Percentiles rank a stretch among this genome's conserved stretches.
Evolutionary conservation across 1,140 invertebrate species (phyloP).

Genomic region (Aphelinus atriplicis): DNA sequence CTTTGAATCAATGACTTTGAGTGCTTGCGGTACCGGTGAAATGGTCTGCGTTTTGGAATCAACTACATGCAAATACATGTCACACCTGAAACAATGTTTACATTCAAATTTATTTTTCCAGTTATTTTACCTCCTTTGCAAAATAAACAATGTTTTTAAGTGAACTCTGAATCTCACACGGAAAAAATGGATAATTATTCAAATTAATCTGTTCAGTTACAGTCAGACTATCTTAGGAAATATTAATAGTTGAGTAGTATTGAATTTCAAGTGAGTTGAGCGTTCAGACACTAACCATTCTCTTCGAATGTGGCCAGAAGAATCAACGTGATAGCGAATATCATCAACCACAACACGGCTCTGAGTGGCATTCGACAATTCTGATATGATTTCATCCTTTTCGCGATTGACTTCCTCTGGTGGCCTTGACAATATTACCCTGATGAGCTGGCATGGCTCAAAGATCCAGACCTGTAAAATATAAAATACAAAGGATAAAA

Average conservation of each 20-base stretch:
- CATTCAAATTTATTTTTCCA: too few species aligned
- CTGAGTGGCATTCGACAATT: slow-evolving; percentile 80
- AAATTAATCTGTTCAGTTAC: too few species aligned
- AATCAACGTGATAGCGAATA: slow-evolving; percentile 79
- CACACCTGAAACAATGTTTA: slow-evolving; percentile 72
- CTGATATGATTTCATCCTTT: slow-evolving; percentile 75
- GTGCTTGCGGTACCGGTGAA: slow-evolving; percentile 79
- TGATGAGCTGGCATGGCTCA: slow-evolving; percentile 79
- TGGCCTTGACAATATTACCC: slow-evolving; percentile 82
- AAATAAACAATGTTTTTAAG: too few species aligned
- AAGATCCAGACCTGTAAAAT: slow-evolving; percentile 81
- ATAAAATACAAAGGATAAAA: too few species aligned
- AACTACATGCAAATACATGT: slow-evolving; percentile 88
- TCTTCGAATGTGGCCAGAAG: slow-evolving; percentile 74
- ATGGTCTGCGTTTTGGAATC: slow-evolving; percentile 80
- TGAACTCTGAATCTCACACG: too few species aligned
- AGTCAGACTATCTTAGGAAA: too few species aligned
- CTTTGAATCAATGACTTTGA: slow-evolving; percentile 86
- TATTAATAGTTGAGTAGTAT: too few species aligned
- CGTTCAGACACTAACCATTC: slow-evolving; percentile 67
- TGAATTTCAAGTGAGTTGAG: too few species aligned
- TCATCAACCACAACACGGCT: slow-evolving; percentile 81
- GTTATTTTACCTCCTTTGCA: too few species aligned
- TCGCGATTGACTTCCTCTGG: slow-evolving; percentile 76
- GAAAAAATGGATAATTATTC: too few species aligned